Conservation (phyloP, 2,888 invertebrate species). For the Torymus aiolomorphi region DNA sequence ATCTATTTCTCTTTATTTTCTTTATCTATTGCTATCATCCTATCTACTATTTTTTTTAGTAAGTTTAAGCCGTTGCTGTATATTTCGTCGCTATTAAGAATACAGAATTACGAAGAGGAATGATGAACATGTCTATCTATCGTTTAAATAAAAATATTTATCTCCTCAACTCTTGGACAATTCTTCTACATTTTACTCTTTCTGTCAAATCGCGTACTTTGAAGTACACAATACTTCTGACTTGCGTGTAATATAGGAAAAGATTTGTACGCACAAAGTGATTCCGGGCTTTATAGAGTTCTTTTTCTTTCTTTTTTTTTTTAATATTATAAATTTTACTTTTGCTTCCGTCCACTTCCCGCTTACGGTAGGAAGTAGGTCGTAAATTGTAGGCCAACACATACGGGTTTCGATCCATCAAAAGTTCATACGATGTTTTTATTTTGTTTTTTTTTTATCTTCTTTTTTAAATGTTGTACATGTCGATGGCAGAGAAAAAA, state of each 20-base stretch:
- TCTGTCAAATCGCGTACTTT: conserved; percentile 33
- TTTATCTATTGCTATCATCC: conserved; percentile 15
- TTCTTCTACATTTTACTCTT: conserved; percentile 16
- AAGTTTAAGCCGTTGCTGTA: conserved; percentile 50
- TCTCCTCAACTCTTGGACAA: not conserved
- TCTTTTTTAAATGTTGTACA: not conserved
- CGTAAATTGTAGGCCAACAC: conserved; percentile 50
- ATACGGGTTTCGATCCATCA: conserved; percentile 44
- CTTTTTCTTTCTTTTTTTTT: conserved; percentile 11
- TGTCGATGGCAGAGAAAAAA: not conserved
- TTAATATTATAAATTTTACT: conserved; percentile 30
- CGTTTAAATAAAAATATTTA: conserved; percentile 7
- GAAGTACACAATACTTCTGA: conserved; percentile 31
- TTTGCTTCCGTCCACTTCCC: conserved; percentile 44
- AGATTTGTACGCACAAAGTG: conserved; percentile 40
- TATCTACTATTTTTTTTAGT: conserved; percentile 7
- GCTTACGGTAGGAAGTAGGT: conserved; percentile 39
- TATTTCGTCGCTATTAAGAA: conserved; percentile 42
- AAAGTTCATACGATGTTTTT: conserved; percentile 37
- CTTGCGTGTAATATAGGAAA: conserved; percentile 46
- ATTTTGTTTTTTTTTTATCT: conserved; percentile 5
- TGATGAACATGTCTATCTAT: conserved; percentile 22
- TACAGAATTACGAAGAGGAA: conserved; percentile 25
- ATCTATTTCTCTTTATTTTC: conserved; percentile 38
- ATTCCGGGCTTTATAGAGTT: conserved; percentile 40